These are phyloP conservation scores for Caenorhabditis brenneri DNA, from an alignment of 1,140 invertebrate species.

Conservation along the genomic window DNA sequence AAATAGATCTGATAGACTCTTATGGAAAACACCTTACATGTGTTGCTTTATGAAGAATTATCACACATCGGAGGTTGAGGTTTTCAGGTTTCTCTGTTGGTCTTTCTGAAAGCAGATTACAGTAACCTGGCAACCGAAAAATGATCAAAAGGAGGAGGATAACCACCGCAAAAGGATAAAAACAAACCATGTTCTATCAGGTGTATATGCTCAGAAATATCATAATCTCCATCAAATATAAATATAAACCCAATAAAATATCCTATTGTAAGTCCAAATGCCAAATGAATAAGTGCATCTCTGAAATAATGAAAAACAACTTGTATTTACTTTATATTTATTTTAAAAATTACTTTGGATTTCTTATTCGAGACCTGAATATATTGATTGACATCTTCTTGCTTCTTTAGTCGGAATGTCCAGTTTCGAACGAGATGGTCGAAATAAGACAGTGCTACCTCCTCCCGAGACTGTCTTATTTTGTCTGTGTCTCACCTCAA, in stretches of 20 bases:
- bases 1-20: background rate
- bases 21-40: background rate
- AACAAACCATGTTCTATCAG: background rate
- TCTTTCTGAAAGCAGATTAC: background rate
- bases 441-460: background rate
- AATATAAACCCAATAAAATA: background rate
- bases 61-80: background rate
- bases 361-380: background rate
- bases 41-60: background rate
- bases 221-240: background rate
- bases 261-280: background rate
- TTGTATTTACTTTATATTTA: background rate
- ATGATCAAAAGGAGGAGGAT: background rate
- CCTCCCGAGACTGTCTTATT: constrained; percentile 12
- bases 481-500: background rate
- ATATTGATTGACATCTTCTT: constrained; percentile 24
- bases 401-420: background rate
- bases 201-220: constrained; percentile 15
- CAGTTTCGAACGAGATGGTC: background rate
- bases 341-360: constrained; percentile 4
- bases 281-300: background rate
- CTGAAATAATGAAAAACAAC: background rate
- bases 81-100: background rate
- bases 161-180: too few species aligned
- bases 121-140: background rate